These are phyloP conservation scores for Drosophila lacicola DNA, from an alignment of 2,888 invertebrate genomes.

Conservation along the genomic window DNA sequence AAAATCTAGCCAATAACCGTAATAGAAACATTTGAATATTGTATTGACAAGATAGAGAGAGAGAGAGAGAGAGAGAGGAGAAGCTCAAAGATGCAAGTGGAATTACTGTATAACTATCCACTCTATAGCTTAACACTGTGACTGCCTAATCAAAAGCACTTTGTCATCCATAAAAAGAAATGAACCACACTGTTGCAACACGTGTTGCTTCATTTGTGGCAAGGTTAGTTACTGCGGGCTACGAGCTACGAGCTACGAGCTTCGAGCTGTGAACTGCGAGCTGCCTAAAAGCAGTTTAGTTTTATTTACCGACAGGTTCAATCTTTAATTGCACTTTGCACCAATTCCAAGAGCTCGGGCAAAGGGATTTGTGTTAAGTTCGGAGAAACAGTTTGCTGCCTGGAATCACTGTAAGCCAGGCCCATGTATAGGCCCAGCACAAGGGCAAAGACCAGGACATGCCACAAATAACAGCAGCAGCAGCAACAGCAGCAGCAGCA, in stretches of 20 bases:
- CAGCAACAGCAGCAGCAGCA: slow-evolving; percentile 1
- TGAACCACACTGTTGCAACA: not conserved
- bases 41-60: no score
- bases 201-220: slow-evolving; percentile 2
- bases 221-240: not conserved
- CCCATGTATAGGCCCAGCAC: not conserved
- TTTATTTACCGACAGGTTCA: slow-evolving; percentile 15
- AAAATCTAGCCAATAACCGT: no score
- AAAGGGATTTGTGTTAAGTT: slow-evolving; percentile 14
- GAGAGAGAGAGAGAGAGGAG: no score
- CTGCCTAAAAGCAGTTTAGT: slow-evolving; percentile 9
- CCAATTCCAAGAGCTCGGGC: not conserved
- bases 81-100: no score
- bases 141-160: slow-evolving; percentile 4
- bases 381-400: not conserved
- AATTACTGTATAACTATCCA: not conserved
- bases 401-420: slow-evolving; percentile 7
- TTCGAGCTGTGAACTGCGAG: not conserved
- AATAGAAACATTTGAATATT: no score
- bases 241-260: not conserved
- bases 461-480: slow-evolving; percentile 11
- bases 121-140: not conserved
- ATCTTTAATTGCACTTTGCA: slow-evolving; percentile 26
- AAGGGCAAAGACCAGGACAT: slow-evolving; percentile 5
- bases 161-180: not conserved